Evolutionary conservation across 2,888 invertebrate genomes (phyloP), one percentile per base, ranked within the genome.

Genomic region (Hirtodrosophila cameraria): DNA sequence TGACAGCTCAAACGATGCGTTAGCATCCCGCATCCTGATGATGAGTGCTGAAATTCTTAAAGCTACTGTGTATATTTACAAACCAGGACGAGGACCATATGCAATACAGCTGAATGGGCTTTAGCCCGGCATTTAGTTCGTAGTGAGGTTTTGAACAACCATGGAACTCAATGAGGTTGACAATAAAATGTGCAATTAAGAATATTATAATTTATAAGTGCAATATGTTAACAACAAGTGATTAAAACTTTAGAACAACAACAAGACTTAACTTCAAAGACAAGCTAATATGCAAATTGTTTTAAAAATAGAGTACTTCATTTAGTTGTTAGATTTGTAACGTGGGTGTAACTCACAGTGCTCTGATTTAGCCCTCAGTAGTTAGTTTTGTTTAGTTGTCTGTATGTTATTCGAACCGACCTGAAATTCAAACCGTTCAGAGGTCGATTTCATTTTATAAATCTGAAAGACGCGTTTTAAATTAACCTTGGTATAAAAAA

Each of bases 1-100:
- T 39, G 63, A 68, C 55, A 60, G 15, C 55, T 36, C 70, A 75
- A 76, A 75, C 77, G 75, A 77, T 68, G 81, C 81, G 69, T 77
- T 74, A 72, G 58, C 46, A 53, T 61, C 58, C 53, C 71, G 68
- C 68, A 71, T 69, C 72, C 68, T 69, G 66, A 41, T 58, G 72
- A 49, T 69, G 68, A 69, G 72, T 69, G 72, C 66, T 72, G 58
- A 41, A 48, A 71, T 53, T 71, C 66, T 66, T 65, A 65, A 71
- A 54, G 49, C 53, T 65, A 57, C 64, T 60, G 42, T 27, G 53
- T 43, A 53, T 48, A 43, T 30, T 42, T 23, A 33, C 59, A 65
- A 45, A 53, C 69, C 67, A 28, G 68, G 36, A 33, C 48, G 43
- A 33, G 61, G 50, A 57, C 64, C 65, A 43, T 36, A 31, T n/a